These are phyloP conservation scores for Smithornis capensis DNA, from an alignment of 2,113 vertebrate species.

Conservation along the genomic window DNA sequence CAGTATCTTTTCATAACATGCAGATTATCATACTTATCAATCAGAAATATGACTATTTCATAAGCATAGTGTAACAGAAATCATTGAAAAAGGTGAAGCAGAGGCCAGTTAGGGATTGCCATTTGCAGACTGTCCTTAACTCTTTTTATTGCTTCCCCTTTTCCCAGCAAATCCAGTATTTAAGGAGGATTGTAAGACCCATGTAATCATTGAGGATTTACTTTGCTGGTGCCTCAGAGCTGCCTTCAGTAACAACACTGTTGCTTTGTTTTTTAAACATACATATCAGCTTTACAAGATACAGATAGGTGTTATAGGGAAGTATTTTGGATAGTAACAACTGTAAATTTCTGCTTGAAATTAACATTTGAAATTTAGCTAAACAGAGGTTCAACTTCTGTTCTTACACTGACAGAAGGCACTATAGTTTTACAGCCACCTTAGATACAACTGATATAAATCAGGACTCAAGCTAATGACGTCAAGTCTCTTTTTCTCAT, in stretches of 20 bases:
- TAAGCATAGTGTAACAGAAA: background rate
- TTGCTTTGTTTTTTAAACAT: background rate
- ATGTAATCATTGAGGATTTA: conserved; percentile 46
- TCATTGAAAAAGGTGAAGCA: background rate
- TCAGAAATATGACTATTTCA: background rate
- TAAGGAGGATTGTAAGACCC: conserved; percentile 39
- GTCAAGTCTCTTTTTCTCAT: background rate
- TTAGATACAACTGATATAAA: background rate
- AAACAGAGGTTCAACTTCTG: background rate
- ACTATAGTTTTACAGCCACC: background rate
- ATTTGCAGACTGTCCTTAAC: background rate
- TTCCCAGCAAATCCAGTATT: conserved; percentile 46
- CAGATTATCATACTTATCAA: background rate
- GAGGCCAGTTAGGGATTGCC: background rate
- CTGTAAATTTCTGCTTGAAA: background rate
- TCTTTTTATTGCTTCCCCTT: conserved; percentile 2
- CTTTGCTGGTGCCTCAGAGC: background rate
- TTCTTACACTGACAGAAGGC: background rate
- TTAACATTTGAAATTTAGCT: background rate
- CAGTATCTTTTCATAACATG: background rate
- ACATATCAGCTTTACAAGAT: background rate
- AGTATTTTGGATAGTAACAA: background rate
- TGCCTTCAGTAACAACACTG: background rate
- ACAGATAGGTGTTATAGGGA: background rate
- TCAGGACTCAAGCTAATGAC: background rate